A percentile compares a stretch with the other conserved stretches of the same genome.
These are phyloP conservation scores for Crocuta crocuta DNA, from an alignment of 2,113 vertebrate genomes.

Conservation along the genomic window DNA sequence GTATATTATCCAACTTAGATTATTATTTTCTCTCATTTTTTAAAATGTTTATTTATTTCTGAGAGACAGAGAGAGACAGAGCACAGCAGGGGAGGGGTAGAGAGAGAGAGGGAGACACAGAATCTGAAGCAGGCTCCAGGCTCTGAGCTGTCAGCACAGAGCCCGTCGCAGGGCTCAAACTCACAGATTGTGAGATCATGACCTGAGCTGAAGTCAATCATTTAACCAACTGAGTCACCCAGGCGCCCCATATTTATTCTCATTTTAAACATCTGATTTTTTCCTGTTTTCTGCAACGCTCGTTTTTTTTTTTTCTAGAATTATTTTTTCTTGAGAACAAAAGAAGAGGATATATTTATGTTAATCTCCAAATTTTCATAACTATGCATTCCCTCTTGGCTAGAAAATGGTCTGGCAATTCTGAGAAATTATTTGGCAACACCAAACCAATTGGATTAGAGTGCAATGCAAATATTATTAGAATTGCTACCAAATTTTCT, in stretches of 20 bases:
- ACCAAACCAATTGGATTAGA: not conserved
- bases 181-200: too few relatives aligned
- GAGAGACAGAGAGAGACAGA: too few relatives aligned
- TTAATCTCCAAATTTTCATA: not conserved
- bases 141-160: too few relatives aligned
- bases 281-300: not conserved
- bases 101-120: too few relatives aligned
- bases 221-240: too few relatives aligned
- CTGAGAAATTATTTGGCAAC: conserved; percentile 5
- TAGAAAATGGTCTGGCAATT: not conserved
- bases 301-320: not conserved
- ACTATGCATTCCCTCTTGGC: not conserved
- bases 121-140: too few relatives aligned
- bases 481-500: not conserved
- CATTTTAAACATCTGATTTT: not conserved
- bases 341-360: not conserved
- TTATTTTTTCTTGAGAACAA: not conserved
- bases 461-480: not conserved
- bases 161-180: too few relatives aligned
- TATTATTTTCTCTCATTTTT: not conserved
- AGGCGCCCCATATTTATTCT: not conserved
- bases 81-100: too few relatives aligned
- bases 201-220: too few relatives aligned
- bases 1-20: not conserved
- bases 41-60: too few relatives aligned